Evolutionary conservation across 2,797 vertebrate species (phyloP), one percentile per base, ranked within the genome.

Genomic region (Phalloptychus januarius): DNA sequence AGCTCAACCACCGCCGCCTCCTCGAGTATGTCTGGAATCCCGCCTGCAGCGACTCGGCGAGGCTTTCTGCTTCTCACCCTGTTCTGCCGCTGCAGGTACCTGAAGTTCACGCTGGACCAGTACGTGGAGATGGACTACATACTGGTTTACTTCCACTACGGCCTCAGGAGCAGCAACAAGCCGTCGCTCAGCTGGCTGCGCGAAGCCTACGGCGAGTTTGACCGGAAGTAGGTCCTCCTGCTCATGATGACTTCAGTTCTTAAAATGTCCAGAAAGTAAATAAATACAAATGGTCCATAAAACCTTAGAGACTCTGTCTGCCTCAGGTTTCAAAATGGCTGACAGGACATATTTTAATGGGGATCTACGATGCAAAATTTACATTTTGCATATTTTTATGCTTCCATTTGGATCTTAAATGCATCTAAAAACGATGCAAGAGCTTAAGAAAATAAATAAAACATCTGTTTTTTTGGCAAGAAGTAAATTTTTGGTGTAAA

Each of bases 51-150:
- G 44, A 7, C 11, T n/a, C 31, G 42, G 11, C 11, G 7, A 25
- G 0, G 20, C 15, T 1, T 25, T 44, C 44, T 10, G 11, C 15
- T 46, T 48, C n/a, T 78, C 12, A 67, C 13, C 0, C 45, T 54
- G 7, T 69, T n/a, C 58, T 25, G 7, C 10, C 1, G 1, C 67
- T 78, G 33, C 85, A 98, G 97, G 90, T 98, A 96, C 63, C 82
- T 98, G 84, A 97, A 96, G 89, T 95, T 95, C 91, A 96, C 95
- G 0, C 74, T 98, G 92, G 96, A 97, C 89, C 96, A 96, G 91
- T 95, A 96, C 0, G 96, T 97, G 84, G 96, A 97, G 91, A 96
- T 95, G 5, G 96, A 97, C 81, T 97, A 98, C 80, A 96, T 92
- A 0, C 83, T 98, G 45, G 93, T 98, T 11, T 97, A 96, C 85